Evolutionary conservation across 2,113 vertebrate species (phyloP).

Genomic region (Alces alces): DNA sequence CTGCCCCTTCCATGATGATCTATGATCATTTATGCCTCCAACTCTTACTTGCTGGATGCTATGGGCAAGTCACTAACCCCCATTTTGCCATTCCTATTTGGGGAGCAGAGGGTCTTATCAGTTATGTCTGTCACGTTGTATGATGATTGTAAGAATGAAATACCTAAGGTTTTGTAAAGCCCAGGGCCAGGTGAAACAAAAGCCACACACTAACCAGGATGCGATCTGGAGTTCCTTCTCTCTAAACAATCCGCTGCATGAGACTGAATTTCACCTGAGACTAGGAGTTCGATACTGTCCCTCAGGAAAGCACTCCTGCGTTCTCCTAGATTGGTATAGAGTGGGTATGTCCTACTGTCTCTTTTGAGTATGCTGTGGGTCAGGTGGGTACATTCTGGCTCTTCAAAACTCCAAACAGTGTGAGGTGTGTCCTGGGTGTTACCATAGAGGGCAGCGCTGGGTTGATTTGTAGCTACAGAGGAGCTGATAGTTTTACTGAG

Average conservation of each 20-base stretch:
- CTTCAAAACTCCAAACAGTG: not conserved
- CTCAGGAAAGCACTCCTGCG: not conserved
- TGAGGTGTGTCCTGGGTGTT: not conserved
- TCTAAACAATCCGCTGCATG: not conserved
- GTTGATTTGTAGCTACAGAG: not conserved
- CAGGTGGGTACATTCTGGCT: not conserved
- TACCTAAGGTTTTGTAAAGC: not conserved
- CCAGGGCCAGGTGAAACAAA: not conserved
- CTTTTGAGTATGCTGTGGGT: accelerated
- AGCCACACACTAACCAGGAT: not conserved
- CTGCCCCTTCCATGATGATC: not conserved
- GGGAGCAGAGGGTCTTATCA: not conserved
- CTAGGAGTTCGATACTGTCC: not conserved
- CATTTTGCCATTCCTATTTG: not conserved
- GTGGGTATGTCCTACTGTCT: accelerated
- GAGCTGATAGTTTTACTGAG: not conserved
- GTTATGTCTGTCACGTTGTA: not conserved
- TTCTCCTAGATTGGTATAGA: not conserved
- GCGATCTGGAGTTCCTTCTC: not conserved
- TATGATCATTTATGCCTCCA: not conserved
- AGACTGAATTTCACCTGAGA: not conserved
- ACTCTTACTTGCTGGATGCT: not conserved
- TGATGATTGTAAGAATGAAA: not conserved
- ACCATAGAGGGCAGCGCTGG: accelerated
- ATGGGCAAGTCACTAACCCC: not conserved